phyloP scores from a whole-genome alignment of 2,797 vertebrate species.

The Strix occidentalis region DNA sequence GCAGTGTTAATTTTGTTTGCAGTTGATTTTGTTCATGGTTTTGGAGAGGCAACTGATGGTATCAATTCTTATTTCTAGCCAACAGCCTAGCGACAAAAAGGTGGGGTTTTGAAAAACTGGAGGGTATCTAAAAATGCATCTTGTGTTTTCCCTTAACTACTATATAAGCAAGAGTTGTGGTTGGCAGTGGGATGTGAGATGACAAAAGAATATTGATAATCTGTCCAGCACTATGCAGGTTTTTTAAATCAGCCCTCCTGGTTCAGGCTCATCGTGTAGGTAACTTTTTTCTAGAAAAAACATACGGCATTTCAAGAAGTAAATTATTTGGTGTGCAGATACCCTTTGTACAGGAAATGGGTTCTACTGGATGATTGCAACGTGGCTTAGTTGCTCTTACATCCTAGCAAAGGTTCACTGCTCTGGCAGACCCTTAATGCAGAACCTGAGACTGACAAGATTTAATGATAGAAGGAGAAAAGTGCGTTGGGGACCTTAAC shows the following conservation, averaged over 20 bases:
- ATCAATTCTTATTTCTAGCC: not conserved
- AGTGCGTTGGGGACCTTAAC: not conserved
- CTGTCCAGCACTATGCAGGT: not conserved
- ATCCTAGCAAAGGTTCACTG: not conserved
- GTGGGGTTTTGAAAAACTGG: not conserved
- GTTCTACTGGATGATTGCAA: not conserved
- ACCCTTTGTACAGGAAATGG: not conserved
- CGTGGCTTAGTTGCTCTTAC: not conserved
- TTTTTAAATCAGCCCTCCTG: not conserved
- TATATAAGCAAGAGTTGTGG: accelerated
- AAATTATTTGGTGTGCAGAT: not conserved
- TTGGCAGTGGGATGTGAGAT: not conserved
- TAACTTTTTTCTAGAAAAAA: not conserved
- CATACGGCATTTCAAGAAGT: not conserved
- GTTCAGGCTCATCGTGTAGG: not conserved
- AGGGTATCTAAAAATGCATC: not conserved
- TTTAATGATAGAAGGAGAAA: not conserved
- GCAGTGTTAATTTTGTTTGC: not conserved
- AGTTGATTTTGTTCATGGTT: not conserved
- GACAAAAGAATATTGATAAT: not conserved
- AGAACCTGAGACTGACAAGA: not conserved
- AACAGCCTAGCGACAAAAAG: not conserved
- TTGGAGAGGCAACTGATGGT: not conserved
- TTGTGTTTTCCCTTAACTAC: not conserved
- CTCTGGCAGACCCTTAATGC: not conserved